A percentile compares a stretch with the other conserved stretches of the same genome.
phyloP scores from a whole-genome alignment of 2,797 vertebrate species.

The Aldrovandia affinis region DNA sequence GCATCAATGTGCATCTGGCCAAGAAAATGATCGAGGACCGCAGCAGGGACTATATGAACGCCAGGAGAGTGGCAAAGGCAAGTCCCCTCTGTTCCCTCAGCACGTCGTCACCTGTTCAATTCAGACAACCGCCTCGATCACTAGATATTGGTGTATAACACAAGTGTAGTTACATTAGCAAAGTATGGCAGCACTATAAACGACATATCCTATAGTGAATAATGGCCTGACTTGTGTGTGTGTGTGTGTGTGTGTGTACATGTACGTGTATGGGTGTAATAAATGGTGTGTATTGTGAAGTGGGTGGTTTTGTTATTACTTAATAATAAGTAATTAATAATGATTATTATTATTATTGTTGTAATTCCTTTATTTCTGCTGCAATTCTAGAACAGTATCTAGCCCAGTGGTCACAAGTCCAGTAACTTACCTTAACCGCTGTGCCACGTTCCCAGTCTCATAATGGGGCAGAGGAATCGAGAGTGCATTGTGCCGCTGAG shows the following conservation, averaged over 20 bases:
- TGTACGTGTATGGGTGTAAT: too few species aligned
- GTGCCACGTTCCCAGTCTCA: too few species aligned
- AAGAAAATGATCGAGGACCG: slow-evolving; percentile 99
- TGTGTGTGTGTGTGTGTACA: slow-evolving; percentile 33
- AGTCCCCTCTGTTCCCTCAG: slow-evolving; percentile 32
- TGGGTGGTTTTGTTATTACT: slow-evolving; percentile 1
- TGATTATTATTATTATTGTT: neutral
- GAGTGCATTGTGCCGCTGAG: too few species aligned
- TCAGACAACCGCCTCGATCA: neutral
- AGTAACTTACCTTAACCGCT: neutral
- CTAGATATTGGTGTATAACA: neutral
- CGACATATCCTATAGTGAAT: neutral
- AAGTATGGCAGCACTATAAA: neutral
- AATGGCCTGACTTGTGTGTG: neutral
- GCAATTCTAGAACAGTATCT: neutral
- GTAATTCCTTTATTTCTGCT: neutral
- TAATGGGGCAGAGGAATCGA: too few species aligned
- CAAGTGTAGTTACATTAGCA: neutral
- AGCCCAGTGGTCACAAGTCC: neutral
- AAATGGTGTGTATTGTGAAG: neutral
- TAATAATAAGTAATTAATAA: too few species aligned
- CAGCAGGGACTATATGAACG: slow-evolving; percentile 99
- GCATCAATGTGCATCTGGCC: slow-evolving; percentile 97
- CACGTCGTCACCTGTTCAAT: neutral
- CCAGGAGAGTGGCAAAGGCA: slow-evolving; percentile 97